Evolutionary conservation across 1,140 invertebrate genomes (phyloP), one percentile per base, ranked within the genome.

Genomic region (Eciton burchellii): DNA sequence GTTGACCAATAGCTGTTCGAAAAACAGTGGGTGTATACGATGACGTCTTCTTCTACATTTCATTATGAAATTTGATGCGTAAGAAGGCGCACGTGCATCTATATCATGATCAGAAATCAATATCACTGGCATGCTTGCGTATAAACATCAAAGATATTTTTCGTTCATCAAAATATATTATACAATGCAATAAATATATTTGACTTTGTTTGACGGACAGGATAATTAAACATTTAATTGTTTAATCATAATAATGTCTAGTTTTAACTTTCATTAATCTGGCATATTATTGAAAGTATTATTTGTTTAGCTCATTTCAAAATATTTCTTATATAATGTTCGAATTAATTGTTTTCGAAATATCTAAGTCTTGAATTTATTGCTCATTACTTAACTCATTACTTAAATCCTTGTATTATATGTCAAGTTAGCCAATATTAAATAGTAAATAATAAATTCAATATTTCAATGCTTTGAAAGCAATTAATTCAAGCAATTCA

Each of bases 41-140:
- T 84, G 52, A 68, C 65, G 68, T 76, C n/a, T 54, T 3, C 3
- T 24, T 74, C 62, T 68, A 70, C 43, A 43, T 43, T 54, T n/a
- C 54, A 82, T 83, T 68, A 21, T 14, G 26, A 86, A 87, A 83
- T 68, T 35, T 19, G 19, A 56, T 49, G 26, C 24, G 43, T 70
- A 56, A 45, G 60, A 41, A 35, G n/a, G n/a, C n/a, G n/a, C 35
- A 35, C 6, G 14, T 5, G n/a, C 5, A 8, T 16, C 8, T 43
- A 19, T 9, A 16, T 0, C 41, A n/a, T 6, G 24, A 54, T 72
- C 16, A 62, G 6, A 24, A 3, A 1, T 43, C 57, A 1, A 9
- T 11, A n/a, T 70, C 68, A 57, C 72, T 72, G 54, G 41, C 41
- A 9, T 19, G 11, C 24, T 9, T 56, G 11, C 43, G 16, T 6